Base-by-base conservation (phyloP, 2,888 invertebrate genomes). In the Eupithecia insigniata region DNA sequence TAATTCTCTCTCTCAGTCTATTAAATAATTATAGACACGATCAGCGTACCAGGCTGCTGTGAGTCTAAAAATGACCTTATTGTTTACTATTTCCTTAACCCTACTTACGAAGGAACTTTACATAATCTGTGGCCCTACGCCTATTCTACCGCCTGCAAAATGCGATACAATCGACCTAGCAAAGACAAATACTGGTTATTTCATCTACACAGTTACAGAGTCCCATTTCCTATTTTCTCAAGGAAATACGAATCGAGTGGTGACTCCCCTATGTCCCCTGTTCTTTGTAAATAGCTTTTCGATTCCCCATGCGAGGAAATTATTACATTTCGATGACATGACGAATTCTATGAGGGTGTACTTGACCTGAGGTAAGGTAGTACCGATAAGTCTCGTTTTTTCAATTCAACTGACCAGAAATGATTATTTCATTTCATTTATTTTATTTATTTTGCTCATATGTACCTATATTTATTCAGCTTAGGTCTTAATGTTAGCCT, bases 321-420 rank as follows among this genome's bases (percentile, higher is more conserved):
- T 92, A 93, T 92, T 92, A 89, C 91, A 89, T 92, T 92, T 92
- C 89, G 92, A 93, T 93, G 93, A 93, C 92, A 92, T 86, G 90
- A 89, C 90, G 89, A 90, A 92, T 92, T 89, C 85, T 81, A 88
- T 89, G 89, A 88, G 91, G 79, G 81, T 82, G 83, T 70, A 83
- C 87, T 90, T 89, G 89, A 89, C 89, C 90, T 81, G 79, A 69
- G 22, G 32, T 61, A 61, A 61, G 32, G 28, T 30, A 60, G 16
- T 60, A 60, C 60, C 8, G 62, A n/a, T 61, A 61, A 61, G 32
- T 30, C 60, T 28, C 60, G 16, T 64, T 64, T 64, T 22, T 36
- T 39, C 36, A 16, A 1, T 7, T 60, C 30, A 30, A 26, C 22
- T 55, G 1, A 26, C 1, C 8, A 0, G 55, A 22, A 26, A 55